phyloP scores from a whole-genome alignment of 2,888 invertebrate species.

The Folsomia manolachei region DNA sequence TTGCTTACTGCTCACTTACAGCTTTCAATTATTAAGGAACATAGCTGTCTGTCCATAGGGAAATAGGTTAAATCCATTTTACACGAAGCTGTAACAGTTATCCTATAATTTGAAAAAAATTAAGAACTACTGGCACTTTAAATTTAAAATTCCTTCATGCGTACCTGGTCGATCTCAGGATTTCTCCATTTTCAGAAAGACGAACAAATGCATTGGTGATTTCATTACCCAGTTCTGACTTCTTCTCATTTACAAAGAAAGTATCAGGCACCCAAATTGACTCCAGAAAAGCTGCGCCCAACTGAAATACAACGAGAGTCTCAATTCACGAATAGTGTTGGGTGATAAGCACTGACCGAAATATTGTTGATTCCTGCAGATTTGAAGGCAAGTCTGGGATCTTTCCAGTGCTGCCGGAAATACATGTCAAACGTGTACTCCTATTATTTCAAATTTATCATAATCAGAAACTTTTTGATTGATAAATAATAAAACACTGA shows the following conservation, averaged over 20 bases:
- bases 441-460: constrained; percentile 57
- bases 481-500: no score
- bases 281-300: constrained; percentile 90
- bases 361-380: constrained; percentile 85
- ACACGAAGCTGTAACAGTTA: constrained; percentile 93
- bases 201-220: constrained; percentile 99
- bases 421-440: constrained; percentile 98
- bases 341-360: no score
- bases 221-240: constrained; percentile 98
- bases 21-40: constrained; percentile 95
- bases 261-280: constrained; percentile 64
- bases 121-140: neutral
- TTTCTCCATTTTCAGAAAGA: constrained; percentile 90
- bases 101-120: constrained; percentile 50
- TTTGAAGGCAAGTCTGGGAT: constrained; percentile 87
- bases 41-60: constrained; percentile 92
- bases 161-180: constrained; percentile 89
- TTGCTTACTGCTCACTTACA: constrained; percentile 70
- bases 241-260: constrained; percentile 99
- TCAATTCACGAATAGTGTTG: neutral
- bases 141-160: neutral
- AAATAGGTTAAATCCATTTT: constrained; percentile 96
- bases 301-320: constrained; percentile 53
- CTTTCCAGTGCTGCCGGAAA: constrained; percentile 98
- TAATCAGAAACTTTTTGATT: neutral